Evolutionary conservation across 2,797 vertebrate genomes (phyloP).

Genomic region (Telmatherina bonti): DNA sequence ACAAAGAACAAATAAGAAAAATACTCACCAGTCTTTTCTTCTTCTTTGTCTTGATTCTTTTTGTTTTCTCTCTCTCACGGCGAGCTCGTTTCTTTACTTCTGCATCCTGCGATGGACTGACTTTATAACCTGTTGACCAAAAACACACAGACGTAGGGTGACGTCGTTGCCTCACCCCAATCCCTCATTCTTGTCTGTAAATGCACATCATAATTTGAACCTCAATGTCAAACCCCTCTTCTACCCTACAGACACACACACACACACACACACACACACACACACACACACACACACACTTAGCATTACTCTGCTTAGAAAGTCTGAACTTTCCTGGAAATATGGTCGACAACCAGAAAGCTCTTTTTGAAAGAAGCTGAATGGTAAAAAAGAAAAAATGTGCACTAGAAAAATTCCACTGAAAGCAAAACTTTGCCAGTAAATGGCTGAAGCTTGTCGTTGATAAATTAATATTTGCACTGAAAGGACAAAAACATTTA

Average conservation of each 20-base stretch:
- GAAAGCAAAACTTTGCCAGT: neutral
- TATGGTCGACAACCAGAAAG: neutral
- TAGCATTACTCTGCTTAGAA: accelerated
- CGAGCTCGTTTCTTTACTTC: neutral
- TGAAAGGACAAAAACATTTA: neutral
- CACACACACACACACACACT: accelerated
- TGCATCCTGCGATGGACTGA: neutral
- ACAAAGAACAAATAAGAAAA: neutral
- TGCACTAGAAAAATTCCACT: neutral
- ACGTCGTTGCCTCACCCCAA: neutral
- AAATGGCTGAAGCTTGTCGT: neutral
- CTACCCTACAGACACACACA: accelerated
- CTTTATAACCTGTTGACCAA: constrained; percentile 27
- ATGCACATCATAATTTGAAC: neutral
- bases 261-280: too few species aligned
- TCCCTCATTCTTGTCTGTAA: neutral
- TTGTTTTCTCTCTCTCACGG: neutral
- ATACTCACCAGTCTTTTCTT: neutral
- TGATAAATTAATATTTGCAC: neutral
- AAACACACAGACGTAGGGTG: constrained; percentile 3
- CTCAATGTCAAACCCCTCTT: neutral
- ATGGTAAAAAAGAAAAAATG: neutral
- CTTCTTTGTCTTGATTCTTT: neutral
- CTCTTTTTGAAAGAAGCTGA: neutral
- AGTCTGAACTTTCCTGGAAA: neutral